These are phyloP conservation scores for Sphaerophoria rueppellii DNA, from an alignment of 2,888 invertebrate genomes.

Conservation along the genomic window DNA sequence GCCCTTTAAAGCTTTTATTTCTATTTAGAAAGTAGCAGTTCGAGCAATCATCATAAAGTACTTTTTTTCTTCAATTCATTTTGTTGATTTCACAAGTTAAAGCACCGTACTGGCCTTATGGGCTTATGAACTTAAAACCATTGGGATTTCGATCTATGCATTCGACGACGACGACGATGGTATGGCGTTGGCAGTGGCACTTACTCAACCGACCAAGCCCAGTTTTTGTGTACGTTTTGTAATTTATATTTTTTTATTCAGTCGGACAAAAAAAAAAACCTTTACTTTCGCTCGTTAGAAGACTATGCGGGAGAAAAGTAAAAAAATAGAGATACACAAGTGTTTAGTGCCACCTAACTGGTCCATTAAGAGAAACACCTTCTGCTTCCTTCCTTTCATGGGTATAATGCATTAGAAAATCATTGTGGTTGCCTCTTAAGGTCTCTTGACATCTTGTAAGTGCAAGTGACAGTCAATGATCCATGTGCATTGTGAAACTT, in stretches of 20 bases:
- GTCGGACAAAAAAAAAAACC: conserved; percentile 5
- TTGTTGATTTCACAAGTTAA: conserved; percentile 24
- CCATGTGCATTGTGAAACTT: background rate
- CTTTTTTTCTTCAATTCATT: background rate
- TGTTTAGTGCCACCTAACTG: conserved; percentile 19
- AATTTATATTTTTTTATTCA: background rate
- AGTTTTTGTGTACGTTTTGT: conserved; percentile 52
- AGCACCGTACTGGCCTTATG: conserved; percentile 18
- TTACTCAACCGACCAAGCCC: conserved; percentile 52
- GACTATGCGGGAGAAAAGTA: conserved; percentile 32
- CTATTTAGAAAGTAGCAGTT: conserved; percentile 30
- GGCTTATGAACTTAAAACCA: conserved; percentile 43
- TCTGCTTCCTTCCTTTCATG: background rate
- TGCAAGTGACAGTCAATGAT: background rate
- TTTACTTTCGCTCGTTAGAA: conserved; percentile 68
- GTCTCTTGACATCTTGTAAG: background rate
- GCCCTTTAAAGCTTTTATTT: conserved; percentile 15
- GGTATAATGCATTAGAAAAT: background rate
- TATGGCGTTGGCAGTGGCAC: conserved; percentile 1
- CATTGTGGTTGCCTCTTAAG: background rate
- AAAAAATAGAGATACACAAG: background rate
- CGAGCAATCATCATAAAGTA: conserved; percentile 26
- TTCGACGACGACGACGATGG: background rate
- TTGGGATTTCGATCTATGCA: background rate
- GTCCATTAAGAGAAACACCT: conserved; percentile 10